Conservation (phyloP, 2,113 vertebrate species). For the Cyanocitta stelleri region DNA sequence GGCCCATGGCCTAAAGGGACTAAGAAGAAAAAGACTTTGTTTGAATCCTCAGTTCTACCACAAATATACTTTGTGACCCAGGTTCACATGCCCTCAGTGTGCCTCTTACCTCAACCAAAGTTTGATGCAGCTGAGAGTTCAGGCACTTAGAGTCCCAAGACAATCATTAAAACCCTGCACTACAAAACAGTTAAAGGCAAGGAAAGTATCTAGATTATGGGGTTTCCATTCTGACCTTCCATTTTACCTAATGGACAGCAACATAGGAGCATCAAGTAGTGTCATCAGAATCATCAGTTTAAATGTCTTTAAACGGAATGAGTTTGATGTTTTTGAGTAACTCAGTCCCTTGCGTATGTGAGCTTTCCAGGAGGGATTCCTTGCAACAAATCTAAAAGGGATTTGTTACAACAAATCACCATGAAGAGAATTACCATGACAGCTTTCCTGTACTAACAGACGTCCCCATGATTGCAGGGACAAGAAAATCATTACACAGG, state of each 20-base stretch:
- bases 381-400: background rate
- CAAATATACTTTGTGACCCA: background rate
- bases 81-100: background rate
- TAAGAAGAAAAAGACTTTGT: background rate
- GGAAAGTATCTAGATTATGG: background rate
- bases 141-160: background rate
- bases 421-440: background rate
- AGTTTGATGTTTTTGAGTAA: background rate
- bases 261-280: too few relatives aligned
- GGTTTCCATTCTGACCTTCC: background rate
- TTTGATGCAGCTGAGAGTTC: background rate
- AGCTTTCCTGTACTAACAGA: background rate
- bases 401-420: background rate
- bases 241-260: background rate
- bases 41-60: background rate
- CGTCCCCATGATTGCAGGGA: background rate
- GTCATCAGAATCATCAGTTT: background rate
- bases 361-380: background rate
- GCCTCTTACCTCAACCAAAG: background rate
- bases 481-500: background rate
- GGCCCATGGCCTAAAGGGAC: background rate
- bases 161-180: background rate
- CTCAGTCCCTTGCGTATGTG: fast-evolving
- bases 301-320: background rate
- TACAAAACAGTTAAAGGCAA: background rate